These are phyloP conservation scores for Anodontia alba DNA, from an alignment of 2,888 invertebrate species.

Conservation along the genomic window DNA sequence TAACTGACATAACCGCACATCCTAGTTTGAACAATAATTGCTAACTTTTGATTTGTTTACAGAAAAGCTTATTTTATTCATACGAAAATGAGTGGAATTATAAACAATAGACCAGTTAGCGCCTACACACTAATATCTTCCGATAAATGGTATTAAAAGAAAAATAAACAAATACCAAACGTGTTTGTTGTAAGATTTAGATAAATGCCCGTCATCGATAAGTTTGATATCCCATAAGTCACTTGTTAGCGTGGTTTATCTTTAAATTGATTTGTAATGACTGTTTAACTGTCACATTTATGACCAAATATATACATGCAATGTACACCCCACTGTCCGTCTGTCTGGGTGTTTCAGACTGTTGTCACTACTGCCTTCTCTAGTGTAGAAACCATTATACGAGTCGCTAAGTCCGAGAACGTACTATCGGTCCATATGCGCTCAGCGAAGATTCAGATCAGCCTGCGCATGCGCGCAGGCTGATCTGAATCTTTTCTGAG, in stretches of 20 bases:
- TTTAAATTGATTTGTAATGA: conserved; percentile 13
- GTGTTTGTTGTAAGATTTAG: conserved; percentile 7
- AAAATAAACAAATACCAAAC: conserved; percentile 15
- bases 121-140: conserved; percentile 1
- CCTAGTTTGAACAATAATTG: background rate
- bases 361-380: too few species aligned
- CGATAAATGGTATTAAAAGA: conserved; percentile 17
- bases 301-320: too few species aligned
- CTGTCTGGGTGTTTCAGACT: too few species aligned
- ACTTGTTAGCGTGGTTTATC: conserved; percentile 1
- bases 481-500: background rate
- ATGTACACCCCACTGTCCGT: too few species aligned
- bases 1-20: conserved; percentile 6
- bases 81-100: background rate
- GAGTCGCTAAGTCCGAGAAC: too few species aligned
- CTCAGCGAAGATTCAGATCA: too few species aligned
- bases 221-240: background rate
- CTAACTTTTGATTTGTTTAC: conserved; percentile 15
- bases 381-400: too few species aligned
- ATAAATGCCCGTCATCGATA: conserved; percentile 9
- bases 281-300: background rate
- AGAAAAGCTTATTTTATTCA: conserved; percentile 9
- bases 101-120: conserved; percentile 21
- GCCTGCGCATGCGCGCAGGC: too few species aligned
- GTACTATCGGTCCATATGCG: too few species aligned